Evolutionary conservation across 2,113 vertebrate genomes (phyloP).

Genomic region (Crotophaga sulcirostris): DNA sequence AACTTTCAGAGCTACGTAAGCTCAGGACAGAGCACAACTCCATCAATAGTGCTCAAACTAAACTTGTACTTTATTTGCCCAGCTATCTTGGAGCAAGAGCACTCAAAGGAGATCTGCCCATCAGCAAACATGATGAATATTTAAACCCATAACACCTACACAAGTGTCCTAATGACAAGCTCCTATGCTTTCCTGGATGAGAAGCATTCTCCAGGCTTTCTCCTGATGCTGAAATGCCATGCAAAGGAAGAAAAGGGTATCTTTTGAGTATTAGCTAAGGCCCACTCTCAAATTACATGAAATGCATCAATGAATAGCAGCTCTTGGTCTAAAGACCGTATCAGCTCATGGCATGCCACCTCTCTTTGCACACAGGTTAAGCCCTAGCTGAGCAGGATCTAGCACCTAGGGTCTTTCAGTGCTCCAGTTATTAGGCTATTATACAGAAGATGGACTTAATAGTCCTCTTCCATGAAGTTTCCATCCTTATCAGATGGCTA

Average conservation of each 20-base stretch:
- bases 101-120: neutral
- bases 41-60: fast-evolving
- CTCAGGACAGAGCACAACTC: neutral
- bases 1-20: neutral
- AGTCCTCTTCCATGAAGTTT: neutral
- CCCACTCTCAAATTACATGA: neutral
- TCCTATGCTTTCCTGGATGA: neutral
- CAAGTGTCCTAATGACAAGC: neutral
- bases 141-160: neutral
- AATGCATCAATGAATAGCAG: neutral
- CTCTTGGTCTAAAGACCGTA: neutral
- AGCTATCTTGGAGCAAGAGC: neutral
- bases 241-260: neutral
- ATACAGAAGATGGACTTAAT: neutral
- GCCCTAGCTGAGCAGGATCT: neutral
- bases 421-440: neutral
- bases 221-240: neutral
- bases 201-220: neutral
- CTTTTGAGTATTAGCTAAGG: neutral
- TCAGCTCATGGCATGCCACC: neutral
- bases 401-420: neutral
- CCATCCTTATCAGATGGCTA: neutral
- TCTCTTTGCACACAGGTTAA: neutral
- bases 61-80: neutral
- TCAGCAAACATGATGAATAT: neutral